A percentile compares a stretch with the other conserved stretches of the same genome.
Conservation (phyloP, 64 coral and sea anemone genomes). For the Stichodactyla helianthus region DNA sequence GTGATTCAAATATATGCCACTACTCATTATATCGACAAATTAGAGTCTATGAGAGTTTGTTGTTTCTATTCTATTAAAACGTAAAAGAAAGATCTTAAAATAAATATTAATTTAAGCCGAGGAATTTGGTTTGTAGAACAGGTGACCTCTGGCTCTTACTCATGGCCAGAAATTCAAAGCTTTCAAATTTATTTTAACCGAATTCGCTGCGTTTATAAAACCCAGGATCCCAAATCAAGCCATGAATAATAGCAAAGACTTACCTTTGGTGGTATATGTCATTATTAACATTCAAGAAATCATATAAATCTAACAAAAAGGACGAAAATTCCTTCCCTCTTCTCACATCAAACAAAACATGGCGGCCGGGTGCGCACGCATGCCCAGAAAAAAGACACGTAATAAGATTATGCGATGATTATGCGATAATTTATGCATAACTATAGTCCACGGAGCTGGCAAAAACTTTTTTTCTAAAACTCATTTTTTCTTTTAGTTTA, state of each 20-base stretch:
- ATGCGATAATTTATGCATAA: constrained; percentile 19
- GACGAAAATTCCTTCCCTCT: background rate
- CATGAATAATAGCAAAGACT: background rate
- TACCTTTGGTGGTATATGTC: background rate
- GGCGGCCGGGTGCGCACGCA: constrained; percentile 17
- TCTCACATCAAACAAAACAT: background rate
- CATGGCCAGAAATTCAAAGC: background rate
- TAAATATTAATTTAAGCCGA: background rate
- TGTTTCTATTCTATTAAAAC: background rate
- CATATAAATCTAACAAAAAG: background rate
- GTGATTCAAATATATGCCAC: background rate
- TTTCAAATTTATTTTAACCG: background rate
- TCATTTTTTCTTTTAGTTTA: too few relatives aligned
- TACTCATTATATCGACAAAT: background rate
- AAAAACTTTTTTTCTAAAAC: too few relatives aligned
- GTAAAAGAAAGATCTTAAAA: background rate
- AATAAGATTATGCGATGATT: background rate
- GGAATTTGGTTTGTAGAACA: background rate
- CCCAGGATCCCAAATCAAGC: background rate
- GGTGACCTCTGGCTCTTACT: constrained; percentile 6
- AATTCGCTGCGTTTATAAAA: background rate
- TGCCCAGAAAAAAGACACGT: constrained; percentile 28
- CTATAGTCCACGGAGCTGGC: background rate
- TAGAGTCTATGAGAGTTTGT: background rate
- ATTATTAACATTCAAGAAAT: background rate